A percentile compares a stretch with the other conserved stretches of the same genome.
phyloP scores from a whole-genome alignment of 2,888 invertebrate species.

The Neria commutata region DNA sequence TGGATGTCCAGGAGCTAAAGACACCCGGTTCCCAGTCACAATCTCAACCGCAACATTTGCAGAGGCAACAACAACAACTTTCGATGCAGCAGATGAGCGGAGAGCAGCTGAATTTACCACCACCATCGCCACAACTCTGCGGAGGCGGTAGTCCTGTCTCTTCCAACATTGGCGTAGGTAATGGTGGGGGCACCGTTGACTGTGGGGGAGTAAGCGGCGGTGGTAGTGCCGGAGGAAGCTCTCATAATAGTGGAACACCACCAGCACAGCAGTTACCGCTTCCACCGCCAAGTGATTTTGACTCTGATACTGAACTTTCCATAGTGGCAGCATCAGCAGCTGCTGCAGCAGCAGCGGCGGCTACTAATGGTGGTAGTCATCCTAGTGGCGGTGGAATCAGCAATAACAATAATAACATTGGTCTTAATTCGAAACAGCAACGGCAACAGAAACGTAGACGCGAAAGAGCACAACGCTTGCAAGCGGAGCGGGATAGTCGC shows the following conservation, averaged over 20 bases:
- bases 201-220: not conserved
- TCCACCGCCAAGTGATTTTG: constrained; percentile 53
- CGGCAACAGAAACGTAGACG: constrained; percentile 82
- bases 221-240: constrained; percentile 14
- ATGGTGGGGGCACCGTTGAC: too few relatives aligned
- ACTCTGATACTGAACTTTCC: constrained; percentile 58
- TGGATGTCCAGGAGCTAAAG: constrained; percentile 34
- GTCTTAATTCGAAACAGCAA: constrained; percentile 58
- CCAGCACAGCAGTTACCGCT: constrained; percentile 29
- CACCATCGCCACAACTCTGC: constrained; percentile 42
- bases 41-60: constrained; percentile 13
- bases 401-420: constrained; percentile 35
- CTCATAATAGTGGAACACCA: not conserved
- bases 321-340: constrained; percentile 51
- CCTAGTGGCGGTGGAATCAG: constrained; percentile 32
- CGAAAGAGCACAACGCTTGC: constrained; percentile 90
- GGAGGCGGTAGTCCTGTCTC: constrained; percentile 21
- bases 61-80: not conserved
- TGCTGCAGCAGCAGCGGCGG: constrained; percentile 32
- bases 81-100: constrained; percentile 7
- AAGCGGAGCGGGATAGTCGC: constrained; percentile 77
- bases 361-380: not conserved
- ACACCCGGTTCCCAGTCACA: constrained; percentile 26
- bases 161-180: constrained; percentile 29
- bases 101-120: constrained; percentile 41